phyloP scores from a whole-genome alignment of 1,140 invertebrate genomes.

The Leguminivora glycinivorella region DNA sequence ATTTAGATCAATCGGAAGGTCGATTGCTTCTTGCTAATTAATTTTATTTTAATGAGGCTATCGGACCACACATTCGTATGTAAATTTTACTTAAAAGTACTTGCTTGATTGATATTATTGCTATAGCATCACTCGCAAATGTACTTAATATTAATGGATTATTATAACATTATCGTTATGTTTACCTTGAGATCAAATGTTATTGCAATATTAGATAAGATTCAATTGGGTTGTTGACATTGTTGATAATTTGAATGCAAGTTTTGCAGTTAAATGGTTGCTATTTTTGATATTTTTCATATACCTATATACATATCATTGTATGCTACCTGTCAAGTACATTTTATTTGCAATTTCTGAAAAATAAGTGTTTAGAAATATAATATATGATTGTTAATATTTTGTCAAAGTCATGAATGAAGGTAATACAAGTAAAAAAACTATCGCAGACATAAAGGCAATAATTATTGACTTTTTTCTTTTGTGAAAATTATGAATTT shows the following conservation, averaged over 20 bases:
- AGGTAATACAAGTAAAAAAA: too few relatives aligned
- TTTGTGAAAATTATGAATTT: too few relatives aligned
- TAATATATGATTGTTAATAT: too few relatives aligned
- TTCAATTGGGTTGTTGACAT: not conserved
- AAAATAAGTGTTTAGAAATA: too few relatives aligned
- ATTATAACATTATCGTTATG: not conserved
- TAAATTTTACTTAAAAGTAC: conserved; percentile 10
- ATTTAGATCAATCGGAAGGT: conserved; percentile 19
- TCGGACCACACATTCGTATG: not conserved
- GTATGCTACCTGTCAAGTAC: too few relatives aligned
- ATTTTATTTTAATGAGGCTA: conserved; percentile 25
- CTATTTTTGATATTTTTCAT: too few relatives aligned
- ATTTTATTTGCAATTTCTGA: too few relatives aligned
- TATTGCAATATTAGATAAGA: not conserved
- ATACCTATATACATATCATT: too few relatives aligned
- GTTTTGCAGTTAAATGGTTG: not conserved
- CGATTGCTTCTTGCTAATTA: conserved; percentile 14
- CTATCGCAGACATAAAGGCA: too few relatives aligned
- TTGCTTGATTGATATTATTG: not conserved
- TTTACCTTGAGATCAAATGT: conserved; percentile 6
- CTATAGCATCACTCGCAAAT: conserved; percentile 19
- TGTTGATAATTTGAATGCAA: not conserved
- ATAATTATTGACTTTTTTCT: too few relatives aligned
- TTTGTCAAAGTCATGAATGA: too few relatives aligned
- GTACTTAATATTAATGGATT: conserved; percentile 12